Conservation (phyloP, 30 jellyfish, hydroid and myxozoan genomes). For the Pelagia noctiluca region DNA sequence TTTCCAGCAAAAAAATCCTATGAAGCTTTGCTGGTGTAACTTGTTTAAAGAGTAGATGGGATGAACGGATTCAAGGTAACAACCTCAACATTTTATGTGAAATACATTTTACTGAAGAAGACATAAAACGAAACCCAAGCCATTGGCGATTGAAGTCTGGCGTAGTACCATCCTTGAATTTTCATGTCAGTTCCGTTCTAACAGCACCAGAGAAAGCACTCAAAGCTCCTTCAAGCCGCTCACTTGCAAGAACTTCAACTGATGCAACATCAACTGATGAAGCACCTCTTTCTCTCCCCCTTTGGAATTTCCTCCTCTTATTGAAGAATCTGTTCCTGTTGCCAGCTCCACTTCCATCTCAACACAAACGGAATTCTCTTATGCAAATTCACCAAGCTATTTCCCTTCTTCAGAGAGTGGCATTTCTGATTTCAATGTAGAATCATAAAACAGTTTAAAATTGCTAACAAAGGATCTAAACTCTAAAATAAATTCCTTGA, state of each 20-base stretch:
- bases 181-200: too few relatives aligned
- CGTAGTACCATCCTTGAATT: slow-evolving; percentile 8
- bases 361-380: slow-evolving; percentile 8
- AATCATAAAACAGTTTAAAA: background rate
- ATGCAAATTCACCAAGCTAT: background rate
- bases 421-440: background rate
- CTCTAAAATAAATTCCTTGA: background rate
- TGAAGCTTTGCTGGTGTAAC: too few relatives aligned
- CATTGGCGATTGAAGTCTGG: slow-evolving; percentile 11
- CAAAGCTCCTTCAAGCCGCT: too few relatives aligned
- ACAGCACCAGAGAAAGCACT: too few relatives aligned
- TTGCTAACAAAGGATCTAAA: background rate
- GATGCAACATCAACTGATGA: slow-evolving; percentile 9
- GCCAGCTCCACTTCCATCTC: slow-evolving; percentile 8
- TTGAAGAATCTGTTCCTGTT: too few relatives aligned
- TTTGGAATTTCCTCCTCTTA: too few relatives aligned
- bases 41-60: slow-evolving; percentile 7
- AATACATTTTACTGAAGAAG: slow-evolving; percentile 4
- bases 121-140: background rate
- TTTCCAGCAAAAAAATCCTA: too few relatives aligned
- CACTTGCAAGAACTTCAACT: background rate
- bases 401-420: background rate
- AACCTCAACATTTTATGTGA: slow-evolving; percentile 9
- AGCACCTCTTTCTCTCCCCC: too few relatives aligned
- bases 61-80: slow-evolving; percentile 1